Percentiles rank a stretch among this genome's conserved stretches.
These are phyloP conservation scores for Yponomeuta cagnagella DNA, from an alignment of 2,888 invertebrate genomes.

Conservation along the genomic window DNA sequence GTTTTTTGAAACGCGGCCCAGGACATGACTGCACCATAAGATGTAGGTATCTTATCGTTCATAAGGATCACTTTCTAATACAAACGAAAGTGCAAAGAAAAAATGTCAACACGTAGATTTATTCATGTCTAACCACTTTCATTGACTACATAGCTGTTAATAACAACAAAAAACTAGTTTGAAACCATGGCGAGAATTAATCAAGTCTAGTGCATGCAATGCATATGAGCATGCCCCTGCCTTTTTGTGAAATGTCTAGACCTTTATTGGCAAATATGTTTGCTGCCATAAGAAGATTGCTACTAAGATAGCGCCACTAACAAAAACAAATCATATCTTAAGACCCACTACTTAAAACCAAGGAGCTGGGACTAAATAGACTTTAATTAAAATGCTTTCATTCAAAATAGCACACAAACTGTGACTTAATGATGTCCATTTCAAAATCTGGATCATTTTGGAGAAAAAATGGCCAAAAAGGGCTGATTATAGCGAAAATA, in stretches of 20 bases:
- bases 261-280: background rate
- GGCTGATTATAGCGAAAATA: no score
- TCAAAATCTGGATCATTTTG: no score
- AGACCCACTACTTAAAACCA: no score
- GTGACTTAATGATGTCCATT: no score
- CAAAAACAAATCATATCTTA: no score
- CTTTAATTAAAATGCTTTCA: no score
- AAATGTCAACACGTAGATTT: slow-evolving; percentile 8
- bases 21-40: background rate
- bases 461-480: no score
- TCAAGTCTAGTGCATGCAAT: background rate
- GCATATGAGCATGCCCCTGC: background rate
- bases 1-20: no score
- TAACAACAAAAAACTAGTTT: background rate
- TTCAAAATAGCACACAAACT: no score
- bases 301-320: no score
- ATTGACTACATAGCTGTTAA: background rate
- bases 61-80: background rate
- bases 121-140: slow-evolving; percentile 9
- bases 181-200: background rate
- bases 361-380: no score
- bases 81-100: slow-evolving; percentile 9
- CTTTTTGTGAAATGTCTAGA: background rate
- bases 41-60: background rate
- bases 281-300: background rate